Evolutionary conservation across 2,888 invertebrate species (phyloP).

Genomic region (Tribolium freemani): DNA sequence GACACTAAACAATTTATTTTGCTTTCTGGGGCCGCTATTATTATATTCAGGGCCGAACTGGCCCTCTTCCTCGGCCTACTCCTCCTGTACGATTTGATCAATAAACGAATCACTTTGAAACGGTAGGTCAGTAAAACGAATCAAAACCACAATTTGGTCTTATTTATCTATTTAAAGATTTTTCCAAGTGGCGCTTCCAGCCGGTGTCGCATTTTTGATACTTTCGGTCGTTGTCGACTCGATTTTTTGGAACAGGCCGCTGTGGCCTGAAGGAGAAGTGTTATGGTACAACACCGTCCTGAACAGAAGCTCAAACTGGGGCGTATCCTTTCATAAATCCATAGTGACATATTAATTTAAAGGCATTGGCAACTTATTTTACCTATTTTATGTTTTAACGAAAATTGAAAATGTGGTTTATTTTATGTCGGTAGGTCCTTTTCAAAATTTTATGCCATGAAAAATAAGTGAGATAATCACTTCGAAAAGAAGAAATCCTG

Average conservation of each 20-base stretch:
- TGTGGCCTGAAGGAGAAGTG: constrained; percentile 99
- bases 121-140: constrained; percentile 71
- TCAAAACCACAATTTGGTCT: background rate
- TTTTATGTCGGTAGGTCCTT: too few relatives aligned
- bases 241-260: constrained; percentile 87
- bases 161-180: constrained; percentile 70
- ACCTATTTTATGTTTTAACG: too few relatives aligned
- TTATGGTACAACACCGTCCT: constrained; percentile 94
- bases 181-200: constrained; percentile 79
- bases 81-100: constrained; percentile 83
- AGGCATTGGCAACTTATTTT: too few relatives aligned
- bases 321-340: constrained; percentile 70
- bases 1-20: constrained; percentile 82
- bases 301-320: constrained; percentile 97
- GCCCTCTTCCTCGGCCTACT: constrained; percentile 89
- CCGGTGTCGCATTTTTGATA: constrained; percentile 77
- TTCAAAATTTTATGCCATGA: too few relatives aligned
- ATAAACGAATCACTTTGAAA: constrained; percentile 76
- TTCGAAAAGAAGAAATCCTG: too few relatives aligned
- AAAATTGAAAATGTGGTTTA: too few relatives aligned
- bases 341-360: too few relatives aligned
- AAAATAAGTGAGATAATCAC: too few relatives aligned
- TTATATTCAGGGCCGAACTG: constrained; percentile 93
- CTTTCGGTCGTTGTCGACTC: constrained; percentile 90
- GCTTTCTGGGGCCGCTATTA: constrained; percentile 87